phyloP scores from a whole-genome alignment of 2,113 vertebrate genomes.

The Lamprologus callipterus region DNA sequence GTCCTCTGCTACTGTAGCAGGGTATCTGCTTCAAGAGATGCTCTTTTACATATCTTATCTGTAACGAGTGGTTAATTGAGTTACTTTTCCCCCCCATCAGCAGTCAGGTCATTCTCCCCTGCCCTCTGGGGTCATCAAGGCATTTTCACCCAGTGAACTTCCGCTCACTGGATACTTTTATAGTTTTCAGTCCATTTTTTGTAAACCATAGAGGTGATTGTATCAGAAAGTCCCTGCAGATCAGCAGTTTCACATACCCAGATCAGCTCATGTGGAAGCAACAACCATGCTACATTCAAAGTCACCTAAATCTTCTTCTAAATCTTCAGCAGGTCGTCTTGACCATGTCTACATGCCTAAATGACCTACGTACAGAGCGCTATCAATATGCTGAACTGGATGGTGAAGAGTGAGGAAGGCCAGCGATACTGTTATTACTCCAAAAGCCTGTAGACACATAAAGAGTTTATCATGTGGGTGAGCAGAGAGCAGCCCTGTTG shows the following conservation, averaged over 20 bases:
- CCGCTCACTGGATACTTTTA: neutral
- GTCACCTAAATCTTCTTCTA: neutral
- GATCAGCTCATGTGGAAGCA: neutral
- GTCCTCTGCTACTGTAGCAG: neutral
- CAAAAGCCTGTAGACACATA: conserved; percentile 43
- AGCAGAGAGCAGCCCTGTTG: conserved; percentile 21
- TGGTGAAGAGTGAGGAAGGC: neutral
- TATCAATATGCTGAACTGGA: neutral
- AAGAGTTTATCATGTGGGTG: conserved; percentile 41
- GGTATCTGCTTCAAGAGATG: neutral
- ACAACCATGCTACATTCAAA: neutral
- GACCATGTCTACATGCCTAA: neutral
- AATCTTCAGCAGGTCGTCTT: neutral
- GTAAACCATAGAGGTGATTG: neutral
- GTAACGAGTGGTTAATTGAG: neutral
- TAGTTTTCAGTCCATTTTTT: neutral
- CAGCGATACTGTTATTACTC: conserved; percentile 31
- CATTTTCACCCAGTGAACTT: neutral
- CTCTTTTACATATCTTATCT: neutral
- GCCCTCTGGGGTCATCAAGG: neutral
- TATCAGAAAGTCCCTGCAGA: neutral
- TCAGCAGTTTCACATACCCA: neutral
- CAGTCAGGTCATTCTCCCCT: neutral
- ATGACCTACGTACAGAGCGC: neutral
- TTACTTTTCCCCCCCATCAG: fast-evolving